A percentile compares a stretch with the other conserved stretches of the same genome.
These are phyloP conservation scores for Sebastolobus altivelis DNA, from an alignment of 2,797 vertebrate species.

Conservation along the genomic window DNA sequence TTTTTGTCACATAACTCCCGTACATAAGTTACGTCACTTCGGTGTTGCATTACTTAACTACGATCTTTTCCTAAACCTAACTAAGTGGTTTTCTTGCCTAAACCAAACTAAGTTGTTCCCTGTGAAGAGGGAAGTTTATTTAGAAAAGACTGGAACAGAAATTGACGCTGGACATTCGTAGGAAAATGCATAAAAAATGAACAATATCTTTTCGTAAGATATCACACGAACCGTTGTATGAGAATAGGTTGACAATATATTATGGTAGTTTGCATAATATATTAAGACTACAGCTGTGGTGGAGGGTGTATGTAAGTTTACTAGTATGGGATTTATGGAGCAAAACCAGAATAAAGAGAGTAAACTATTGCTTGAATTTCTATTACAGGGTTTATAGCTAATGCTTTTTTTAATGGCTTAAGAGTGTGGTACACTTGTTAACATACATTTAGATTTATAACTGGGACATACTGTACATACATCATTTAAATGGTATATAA, in stretches of 20 bases:
- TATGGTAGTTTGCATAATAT: neutral
- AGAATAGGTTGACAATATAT: neutral
- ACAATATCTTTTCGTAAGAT: too few species aligned
- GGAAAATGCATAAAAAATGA: too few species aligned
- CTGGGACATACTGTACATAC: neutral
- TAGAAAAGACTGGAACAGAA: too few species aligned
- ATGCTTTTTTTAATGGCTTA: neutral
- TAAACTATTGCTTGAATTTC: neutral
- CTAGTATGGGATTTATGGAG: neutral
- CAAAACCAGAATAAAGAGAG: neutral
- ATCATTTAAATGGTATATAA: constrained; percentile 11
- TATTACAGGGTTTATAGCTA: neutral
- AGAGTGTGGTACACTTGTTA: neutral
- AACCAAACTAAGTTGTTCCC: too few species aligned
- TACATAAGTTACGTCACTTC: too few species aligned
- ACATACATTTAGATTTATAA: constrained; percentile 10
- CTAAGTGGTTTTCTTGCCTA: too few species aligned
- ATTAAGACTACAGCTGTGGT: neutral
- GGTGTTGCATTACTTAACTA: too few species aligned
- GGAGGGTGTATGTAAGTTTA: neutral
- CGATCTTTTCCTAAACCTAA: too few species aligned
- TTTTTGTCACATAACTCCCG: too few species aligned
- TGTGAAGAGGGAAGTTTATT: too few species aligned
- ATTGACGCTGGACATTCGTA: rapidly evolving
- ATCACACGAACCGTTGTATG: rapidly evolving